Evolutionary conservation across 2,888 invertebrate genomes (phyloP).

Genomic region (Cantharis rustica): DNA sequence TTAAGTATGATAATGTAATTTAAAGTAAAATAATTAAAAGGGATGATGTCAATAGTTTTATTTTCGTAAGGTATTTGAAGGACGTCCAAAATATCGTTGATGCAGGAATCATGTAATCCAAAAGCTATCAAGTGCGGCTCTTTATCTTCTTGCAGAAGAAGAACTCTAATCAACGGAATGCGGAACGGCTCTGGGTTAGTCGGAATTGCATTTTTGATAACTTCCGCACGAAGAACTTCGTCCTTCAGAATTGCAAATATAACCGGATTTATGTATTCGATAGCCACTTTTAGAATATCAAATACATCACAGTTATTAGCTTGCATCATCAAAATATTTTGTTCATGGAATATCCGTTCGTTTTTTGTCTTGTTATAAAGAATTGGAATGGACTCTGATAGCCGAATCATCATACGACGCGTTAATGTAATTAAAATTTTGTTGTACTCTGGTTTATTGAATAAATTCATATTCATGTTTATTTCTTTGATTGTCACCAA

Average conservation of each 20-base stretch:
- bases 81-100: not conserved
- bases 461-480: not conserved
- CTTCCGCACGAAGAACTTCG: not conserved
- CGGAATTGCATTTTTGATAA: not conserved
- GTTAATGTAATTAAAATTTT: not conserved
- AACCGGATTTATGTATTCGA: not conserved
- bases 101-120: not conserved
- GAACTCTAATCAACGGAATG: not conserved
- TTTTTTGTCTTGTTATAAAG: not conserved
- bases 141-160: not conserved
- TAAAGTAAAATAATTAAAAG: not conserved
- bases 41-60: not conserved
- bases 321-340: not conserved
- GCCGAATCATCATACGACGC: not conserved
- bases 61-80: not conserved
- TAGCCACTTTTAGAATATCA: not conserved
- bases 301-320: not conserved
- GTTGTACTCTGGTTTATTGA: not conserved
- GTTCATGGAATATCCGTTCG: not conserved
- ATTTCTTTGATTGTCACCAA: not conserved
- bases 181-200: not conserved
- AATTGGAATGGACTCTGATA: not conserved
- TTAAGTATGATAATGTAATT: not conserved
- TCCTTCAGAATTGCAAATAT: not conserved
- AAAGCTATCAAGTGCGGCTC: not conserved